Percentiles rank a stretch among this genome's conserved stretches.
These are phyloP conservation scores for Nerophis ophidion DNA, from an alignment of 2,113 vertebrate genomes.

Conservation along the genomic window DNA sequence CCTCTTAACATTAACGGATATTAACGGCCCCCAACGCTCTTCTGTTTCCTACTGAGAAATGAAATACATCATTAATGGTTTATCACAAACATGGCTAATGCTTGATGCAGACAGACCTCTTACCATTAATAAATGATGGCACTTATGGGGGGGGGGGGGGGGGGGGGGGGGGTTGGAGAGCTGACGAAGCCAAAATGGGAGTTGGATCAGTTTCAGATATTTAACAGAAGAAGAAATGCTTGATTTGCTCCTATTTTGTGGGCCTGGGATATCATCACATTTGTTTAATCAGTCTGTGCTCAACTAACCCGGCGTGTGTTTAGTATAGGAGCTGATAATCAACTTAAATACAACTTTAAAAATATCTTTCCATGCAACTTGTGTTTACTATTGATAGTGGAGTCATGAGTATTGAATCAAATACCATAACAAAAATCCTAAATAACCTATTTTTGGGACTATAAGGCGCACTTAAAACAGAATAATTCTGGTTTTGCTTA, in stretches of 20 bases:
- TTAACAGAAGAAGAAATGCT: conserved; percentile 43
- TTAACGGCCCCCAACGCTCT: conserved; percentile 64
- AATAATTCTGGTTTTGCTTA: no score
- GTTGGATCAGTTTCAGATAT: conserved; percentile 55
- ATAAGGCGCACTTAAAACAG: no score
- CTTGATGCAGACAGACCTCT: conserved; percentile 66
- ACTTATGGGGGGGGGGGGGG: conserved; percentile 30
- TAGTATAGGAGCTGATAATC: not conserved
- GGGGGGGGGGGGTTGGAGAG: conserved; percentile 12
- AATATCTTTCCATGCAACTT: not conserved
- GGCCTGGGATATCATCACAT: conserved; percentile 33
- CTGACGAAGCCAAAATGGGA: conserved; percentile 26
- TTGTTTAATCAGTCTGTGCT: conserved; percentile 11
- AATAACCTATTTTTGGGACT: no score
- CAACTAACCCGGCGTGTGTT: not conserved
- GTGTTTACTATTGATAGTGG: no score
- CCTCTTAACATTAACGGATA: conserved; percentile 67
- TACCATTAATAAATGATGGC: conserved; percentile 67
- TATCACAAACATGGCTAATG: conserved; percentile 69
- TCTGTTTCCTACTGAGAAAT: conserved; percentile 62
- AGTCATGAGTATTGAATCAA: no score
- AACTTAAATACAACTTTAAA: not conserved
- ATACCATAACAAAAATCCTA: no score
- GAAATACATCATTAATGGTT: conserved; percentile 70
- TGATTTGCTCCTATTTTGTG: conserved; percentile 47